Percentiles rank a stretch among this genome's conserved stretches.
Conservation (phyloP, 2,797 vertebrate species). For the Diplodus sargus region DNA sequence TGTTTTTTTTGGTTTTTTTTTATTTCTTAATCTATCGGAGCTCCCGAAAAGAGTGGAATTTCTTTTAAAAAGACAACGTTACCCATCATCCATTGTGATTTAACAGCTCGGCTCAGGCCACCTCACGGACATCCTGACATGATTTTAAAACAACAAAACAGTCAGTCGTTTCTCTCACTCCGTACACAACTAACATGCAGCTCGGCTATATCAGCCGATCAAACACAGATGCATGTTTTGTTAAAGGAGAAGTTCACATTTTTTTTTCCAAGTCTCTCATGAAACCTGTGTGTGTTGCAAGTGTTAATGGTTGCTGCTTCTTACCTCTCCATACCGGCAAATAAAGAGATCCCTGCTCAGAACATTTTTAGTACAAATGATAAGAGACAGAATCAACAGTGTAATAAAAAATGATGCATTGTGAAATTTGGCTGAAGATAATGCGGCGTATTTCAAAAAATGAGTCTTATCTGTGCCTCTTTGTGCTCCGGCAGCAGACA, state of each 20-base stretch:
- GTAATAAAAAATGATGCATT: background rate
- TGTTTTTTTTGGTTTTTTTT: slow-evolving; percentile 34
- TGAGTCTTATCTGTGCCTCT: background rate
- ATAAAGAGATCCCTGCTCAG: background rate
- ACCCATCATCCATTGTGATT: slow-evolving; percentile 44
- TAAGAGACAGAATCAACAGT: background rate
- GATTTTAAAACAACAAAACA: slow-evolving; percentile 24
- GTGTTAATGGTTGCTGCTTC: background rate
- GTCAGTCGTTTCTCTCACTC: slow-evolving; percentile 41
- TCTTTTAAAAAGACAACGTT: slow-evolving; percentile 23
- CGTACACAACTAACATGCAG: slow-evolving; percentile 56
- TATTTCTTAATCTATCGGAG: slow-evolving; percentile 50
- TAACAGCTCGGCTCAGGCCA: slow-evolving; percentile 53
- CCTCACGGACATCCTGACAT: slow-evolving; percentile 42
- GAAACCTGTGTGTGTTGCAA: background rate
- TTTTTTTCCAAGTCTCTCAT: too few relatives aligned
- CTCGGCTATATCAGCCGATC: slow-evolving; percentile 52
- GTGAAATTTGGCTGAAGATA: background rate
- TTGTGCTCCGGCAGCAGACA: background rate
- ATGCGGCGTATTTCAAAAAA: background rate
- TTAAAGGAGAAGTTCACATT: slow-evolving; percentile 48
- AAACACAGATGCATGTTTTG: slow-evolving; percentile 42
- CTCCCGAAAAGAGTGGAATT: slow-evolving; percentile 3
- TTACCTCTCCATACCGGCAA: background rate
- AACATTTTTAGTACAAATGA: background rate